phyloP scores from a whole-genome alignment of 1,140 invertebrate species.

The Trachymyrmex cornetzi region DNA sequence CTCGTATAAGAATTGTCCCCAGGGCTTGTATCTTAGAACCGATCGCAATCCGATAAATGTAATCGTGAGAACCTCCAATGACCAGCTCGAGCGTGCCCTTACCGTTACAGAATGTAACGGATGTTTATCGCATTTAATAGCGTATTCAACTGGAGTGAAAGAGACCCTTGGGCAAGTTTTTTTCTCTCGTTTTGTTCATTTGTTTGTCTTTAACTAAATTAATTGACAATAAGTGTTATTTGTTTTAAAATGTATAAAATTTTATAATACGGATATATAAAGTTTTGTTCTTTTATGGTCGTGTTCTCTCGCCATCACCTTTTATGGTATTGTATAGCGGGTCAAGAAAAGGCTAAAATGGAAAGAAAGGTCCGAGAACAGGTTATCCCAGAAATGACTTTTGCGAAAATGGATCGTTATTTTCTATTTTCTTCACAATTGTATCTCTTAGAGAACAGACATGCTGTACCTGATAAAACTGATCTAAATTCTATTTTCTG shows the following conservation, averaged over 20 bases:
- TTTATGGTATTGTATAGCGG: neutral
- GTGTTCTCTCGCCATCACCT: neutral
- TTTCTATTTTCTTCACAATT: neutral
- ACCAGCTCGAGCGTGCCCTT: constrained; percentile 4
- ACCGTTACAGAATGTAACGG: constrained; percentile 7
- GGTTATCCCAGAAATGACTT: neutral
- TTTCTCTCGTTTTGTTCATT: neutral
- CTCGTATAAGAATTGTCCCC: constrained; percentile 22
- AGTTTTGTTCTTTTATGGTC: neutral
- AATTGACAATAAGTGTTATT: constrained; percentile 14
- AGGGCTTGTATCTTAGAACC: neutral
- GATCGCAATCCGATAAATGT: constrained; percentile 52
- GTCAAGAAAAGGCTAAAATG: neutral
- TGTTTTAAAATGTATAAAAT: neutral
- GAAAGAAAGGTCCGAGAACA: neutral
- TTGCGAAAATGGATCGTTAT: constrained; percentile 11
- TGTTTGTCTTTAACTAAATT: neutral
- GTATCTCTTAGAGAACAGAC: neutral
- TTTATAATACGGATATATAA: constrained; percentile 9
- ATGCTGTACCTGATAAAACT: neutral
- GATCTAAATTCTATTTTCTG: neutral
- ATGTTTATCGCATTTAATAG: constrained; percentile 30
- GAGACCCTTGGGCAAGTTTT: neutral
- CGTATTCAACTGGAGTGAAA: neutral
- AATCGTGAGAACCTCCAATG: constrained; percentile 48